A percentile compares a stretch with the other conserved stretches of the same genome.
Conservation (phyloP, 2,113 vertebrate species). For the Paralichthys olivaceus region DNA sequence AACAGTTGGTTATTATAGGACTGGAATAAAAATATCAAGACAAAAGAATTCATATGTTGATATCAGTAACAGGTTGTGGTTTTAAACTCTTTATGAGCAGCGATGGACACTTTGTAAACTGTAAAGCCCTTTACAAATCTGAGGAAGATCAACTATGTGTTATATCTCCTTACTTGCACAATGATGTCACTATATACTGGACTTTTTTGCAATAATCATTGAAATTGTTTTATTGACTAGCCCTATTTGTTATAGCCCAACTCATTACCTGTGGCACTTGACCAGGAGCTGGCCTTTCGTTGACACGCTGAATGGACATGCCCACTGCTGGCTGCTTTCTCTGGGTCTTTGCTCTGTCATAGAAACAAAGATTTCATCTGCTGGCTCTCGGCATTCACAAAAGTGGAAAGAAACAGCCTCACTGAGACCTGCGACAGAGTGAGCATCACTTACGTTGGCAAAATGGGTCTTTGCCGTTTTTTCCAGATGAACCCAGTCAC, state of each 20-base stretch:
- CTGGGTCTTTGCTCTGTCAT: conserved; percentile 35
- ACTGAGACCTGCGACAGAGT: not conserved
- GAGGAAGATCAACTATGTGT: no score
- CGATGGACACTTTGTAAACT: no score
- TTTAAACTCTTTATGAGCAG: no score
- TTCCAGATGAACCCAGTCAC: conserved; percentile 56
- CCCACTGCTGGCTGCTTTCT: conserved; percentile 32
- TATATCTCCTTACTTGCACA: no score
- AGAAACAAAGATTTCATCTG: conserved; percentile 2
- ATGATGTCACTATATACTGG: no score
- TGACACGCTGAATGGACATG: not conserved
- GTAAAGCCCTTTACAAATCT: no score
- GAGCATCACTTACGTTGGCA: conserved; percentile 50
- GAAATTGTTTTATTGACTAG: no score
- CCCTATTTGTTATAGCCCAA: not conserved
- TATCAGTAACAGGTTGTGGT: no score
- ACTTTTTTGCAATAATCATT: no score
- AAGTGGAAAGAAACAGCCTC: not conserved
- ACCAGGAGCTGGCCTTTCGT: not conserved
- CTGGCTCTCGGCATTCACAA: not conserved
- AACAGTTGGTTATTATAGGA: not conserved
- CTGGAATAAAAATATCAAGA: not conserved
- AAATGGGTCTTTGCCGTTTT: conserved; percentile 40
- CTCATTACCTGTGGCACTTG: conserved; percentile 33
- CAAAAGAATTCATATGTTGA: no score